Evolutionary conservation across 2,113 vertebrate species (phyloP).

Genomic region (Protobothrops flavoviridis): DNA sequence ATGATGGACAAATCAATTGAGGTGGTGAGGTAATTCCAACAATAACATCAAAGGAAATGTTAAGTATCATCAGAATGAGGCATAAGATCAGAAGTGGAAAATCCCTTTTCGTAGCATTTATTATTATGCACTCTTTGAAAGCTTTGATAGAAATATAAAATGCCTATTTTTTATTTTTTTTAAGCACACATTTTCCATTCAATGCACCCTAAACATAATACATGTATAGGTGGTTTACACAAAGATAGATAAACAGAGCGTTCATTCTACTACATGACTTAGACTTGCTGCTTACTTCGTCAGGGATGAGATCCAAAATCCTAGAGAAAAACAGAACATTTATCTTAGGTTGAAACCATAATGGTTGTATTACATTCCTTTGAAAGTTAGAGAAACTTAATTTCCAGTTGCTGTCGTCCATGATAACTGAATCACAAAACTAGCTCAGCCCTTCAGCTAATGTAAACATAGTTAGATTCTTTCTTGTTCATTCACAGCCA

Average conservation of each 20-base stretch:
- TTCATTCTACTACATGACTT: background rate
- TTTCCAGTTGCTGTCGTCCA: conserved; percentile 42
- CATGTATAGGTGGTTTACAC: background rate
- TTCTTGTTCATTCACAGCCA: conserved; percentile 32
- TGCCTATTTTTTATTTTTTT: background rate
- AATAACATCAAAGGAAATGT: background rate
- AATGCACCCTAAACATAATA: background rate
- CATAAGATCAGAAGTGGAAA: background rate
- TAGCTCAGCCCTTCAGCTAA: conserved; percentile 36
- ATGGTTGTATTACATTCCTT: conserved; percentile 53
- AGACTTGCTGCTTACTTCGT: conserved; percentile 13
- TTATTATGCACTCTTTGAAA: background rate
- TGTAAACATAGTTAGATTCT: conserved; percentile 30
- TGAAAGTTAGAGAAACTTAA: conserved; percentile 42
- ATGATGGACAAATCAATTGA: background rate
- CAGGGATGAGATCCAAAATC: conserved; percentile 20
- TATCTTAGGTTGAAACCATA: conserved; percentile 31
- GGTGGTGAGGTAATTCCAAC: background rate
- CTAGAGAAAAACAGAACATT: conserved; percentile 43
- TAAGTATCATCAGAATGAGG: background rate
- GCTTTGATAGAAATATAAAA: background rate
- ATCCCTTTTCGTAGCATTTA: background rate
- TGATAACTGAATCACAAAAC: conserved; percentile 36
- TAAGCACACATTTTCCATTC: background rate
- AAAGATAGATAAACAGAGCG: background rate